A percentile compares a stretch with the other conserved stretches of the same genome.
Conservation (phyloP, 1,140 invertebrate genomes). For the Lasioglossum albipes region DNA sequence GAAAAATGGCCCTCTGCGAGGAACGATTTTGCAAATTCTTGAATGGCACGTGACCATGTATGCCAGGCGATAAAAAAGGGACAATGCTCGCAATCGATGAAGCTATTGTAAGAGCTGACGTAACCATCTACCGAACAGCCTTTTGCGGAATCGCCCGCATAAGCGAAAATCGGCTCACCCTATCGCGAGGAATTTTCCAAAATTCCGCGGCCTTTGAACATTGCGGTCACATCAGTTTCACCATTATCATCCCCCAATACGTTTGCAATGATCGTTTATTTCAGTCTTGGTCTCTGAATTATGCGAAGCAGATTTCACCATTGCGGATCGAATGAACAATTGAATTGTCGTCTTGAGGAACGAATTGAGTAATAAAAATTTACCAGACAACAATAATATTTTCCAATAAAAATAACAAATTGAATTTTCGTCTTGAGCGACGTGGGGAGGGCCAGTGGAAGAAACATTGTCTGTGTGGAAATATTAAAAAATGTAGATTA, state of each 20-base stretch:
- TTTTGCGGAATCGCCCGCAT: constrained; percentile 45
- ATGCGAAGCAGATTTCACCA: neutral
- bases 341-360: too few relatives aligned
- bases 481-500: neutral
- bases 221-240: neutral
- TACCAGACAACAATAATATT: too few relatives aligned
- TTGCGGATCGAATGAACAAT: too few relatives aligned
- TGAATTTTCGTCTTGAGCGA: too few relatives aligned
- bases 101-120: constrained; percentile 38
- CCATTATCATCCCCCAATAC: too few relatives aligned
- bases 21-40: constrained; percentile 14
- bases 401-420: too few relatives aligned
- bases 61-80: constrained; percentile 10
- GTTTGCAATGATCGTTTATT: too few relatives aligned
- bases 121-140: constrained; percentile 16
- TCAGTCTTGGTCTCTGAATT: neutral
- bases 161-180: constrained; percentile 32
- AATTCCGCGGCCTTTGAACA: constrained; percentile 24
- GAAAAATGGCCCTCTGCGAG: neutral
- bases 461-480: too few relatives aligned
- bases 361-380: too few relatives aligned
- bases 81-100: constrained; percentile 40
- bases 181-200: constrained; percentile 38
- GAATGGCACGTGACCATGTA: constrained; percentile 23
- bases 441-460: too few relatives aligned